Conservation (phyloP, 2,888 invertebrate species). For the Desoria tigrina region DNA sequence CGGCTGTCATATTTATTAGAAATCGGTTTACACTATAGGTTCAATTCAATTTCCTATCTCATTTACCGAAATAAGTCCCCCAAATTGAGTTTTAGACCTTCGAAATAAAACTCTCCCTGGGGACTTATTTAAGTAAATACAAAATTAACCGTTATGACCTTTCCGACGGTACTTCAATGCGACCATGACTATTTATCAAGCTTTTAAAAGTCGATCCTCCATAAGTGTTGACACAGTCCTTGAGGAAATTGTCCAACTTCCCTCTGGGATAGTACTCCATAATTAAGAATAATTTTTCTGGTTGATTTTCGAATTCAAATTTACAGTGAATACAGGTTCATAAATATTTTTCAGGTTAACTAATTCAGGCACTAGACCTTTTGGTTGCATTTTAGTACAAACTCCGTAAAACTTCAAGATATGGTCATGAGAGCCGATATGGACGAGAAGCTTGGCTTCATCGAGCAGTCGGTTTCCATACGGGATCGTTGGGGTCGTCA, state of each 20-base stretch:
- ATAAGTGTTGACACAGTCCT: constrained; percentile 7
- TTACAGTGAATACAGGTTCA: too few relatives aligned
- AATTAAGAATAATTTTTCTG: constrained; percentile 14
- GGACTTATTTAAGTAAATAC: too few relatives aligned
- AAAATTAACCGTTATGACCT: background rate
- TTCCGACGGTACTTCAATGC: background rate
- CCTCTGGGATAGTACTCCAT: background rate
- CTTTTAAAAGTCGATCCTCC: background rate
- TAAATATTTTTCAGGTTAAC: too few relatives aligned
- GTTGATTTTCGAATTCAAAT: too few relatives aligned
- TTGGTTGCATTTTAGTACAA: background rate
- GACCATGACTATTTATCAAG: background rate
- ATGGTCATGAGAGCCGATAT: background rate
- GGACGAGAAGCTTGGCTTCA: constrained; percentile 1
- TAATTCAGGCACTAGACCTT: too few relatives aligned
- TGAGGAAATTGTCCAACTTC: constrained; percentile 3
- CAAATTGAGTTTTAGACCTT: too few relatives aligned
- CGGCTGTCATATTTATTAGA: too few relatives aligned
- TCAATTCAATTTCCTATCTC: too few relatives aligned
- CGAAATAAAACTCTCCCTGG: too few relatives aligned
- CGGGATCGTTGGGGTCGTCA: constrained; percentile 11
- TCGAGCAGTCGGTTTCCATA: background rate
- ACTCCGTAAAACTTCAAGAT: constrained; percentile 11
- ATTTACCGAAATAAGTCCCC: too few relatives aligned
- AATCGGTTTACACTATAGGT: too few relatives aligned